Evolutionary conservation across 92 coral and sea anemone genomes (phyloP).

Genomic region (Zoanthus sociatus): DNA sequence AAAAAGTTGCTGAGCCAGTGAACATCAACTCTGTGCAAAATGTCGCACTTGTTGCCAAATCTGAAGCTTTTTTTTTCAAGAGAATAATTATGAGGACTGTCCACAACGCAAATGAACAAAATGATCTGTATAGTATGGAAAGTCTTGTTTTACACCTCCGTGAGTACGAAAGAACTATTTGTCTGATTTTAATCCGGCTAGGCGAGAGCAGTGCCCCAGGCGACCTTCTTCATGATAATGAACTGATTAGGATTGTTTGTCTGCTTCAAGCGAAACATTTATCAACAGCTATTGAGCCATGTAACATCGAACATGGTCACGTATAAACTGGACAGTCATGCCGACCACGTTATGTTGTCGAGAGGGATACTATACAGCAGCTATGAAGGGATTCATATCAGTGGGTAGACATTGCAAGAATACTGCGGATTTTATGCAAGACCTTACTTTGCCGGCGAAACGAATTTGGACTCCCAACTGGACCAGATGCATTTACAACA

Average conservation of each 20-base stretch:
- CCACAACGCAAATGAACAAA: not conserved
- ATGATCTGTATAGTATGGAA: conserved; percentile 31
- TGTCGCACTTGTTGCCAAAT: conserved; percentile 31
- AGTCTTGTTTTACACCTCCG: conserved; percentile 29
- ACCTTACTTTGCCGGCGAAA: conserved; percentile 30
- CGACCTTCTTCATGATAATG: conserved; percentile 9
- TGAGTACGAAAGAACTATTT: conserved; percentile 33
- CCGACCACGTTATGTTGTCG: conserved; percentile 54
- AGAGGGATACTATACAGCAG: conserved; percentile 36
- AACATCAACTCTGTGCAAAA: not conserved
- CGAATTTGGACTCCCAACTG: conserved; percentile 35
- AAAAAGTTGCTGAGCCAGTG: not conserved
- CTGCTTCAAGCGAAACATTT: conserved; percentile 23
- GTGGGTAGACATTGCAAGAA: conserved; percentile 56
- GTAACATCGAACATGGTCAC: no score
- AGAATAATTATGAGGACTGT: not conserved
- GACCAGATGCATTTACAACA: conserved; percentile 40
- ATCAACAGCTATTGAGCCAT: not conserved
- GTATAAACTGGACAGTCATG: conserved; percentile 55
- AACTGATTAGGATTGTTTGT: not conserved
- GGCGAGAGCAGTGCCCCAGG: not conserved
- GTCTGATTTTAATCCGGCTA: conserved; percentile 34
- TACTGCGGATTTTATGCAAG: conserved; percentile 46
- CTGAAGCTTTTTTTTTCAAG: conserved; percentile 31
- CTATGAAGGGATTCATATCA: conserved; percentile 54